Evolutionary conservation across 2,113 vertebrate species (phyloP), one percentile per base, ranked within the genome.

Genomic region (Grus americana): DNA sequence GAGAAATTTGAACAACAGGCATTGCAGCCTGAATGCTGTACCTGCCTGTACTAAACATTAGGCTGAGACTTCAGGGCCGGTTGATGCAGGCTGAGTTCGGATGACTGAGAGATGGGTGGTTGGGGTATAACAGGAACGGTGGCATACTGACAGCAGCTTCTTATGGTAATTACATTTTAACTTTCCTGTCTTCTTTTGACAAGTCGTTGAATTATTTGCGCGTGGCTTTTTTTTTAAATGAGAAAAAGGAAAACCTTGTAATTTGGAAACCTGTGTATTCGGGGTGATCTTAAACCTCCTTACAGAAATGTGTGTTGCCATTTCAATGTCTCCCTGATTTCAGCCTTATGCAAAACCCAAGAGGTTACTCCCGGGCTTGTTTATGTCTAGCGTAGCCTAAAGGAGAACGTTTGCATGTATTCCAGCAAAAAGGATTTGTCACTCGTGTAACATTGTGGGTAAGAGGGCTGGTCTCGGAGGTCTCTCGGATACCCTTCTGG

Each of bases 401-500:
- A 73, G 32, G 23, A 76, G 36, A 26, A 11, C 6, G 29, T 23
- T 83, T 42, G 24, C 72, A 93, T 76, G 32, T 47, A 27, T 42
- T 65, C 49, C 76, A 76, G 29, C 7, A n/a, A 52, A 40, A 84
- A n/a, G 40, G 42, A 52, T 89, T 68, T 70, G 49, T 59, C 40
- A 9, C 24, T 86, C 15, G 72, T 67, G 8, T 42, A 67, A 75
- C 1, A 0, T 34, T 5, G 2, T 12, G 10, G 19, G 5, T 55
- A 38, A 85, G 54, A 58, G 34, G 20, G 47, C 23, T 76, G 58
- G 3, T 73, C 59, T 73, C 3, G 1, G 61, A 38, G 22, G 9
- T 88, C 32, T 58, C 50, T 68, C 0, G 0, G 54, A 65, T 9
- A 46, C 15, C 3, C 3, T 32, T 68, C 24, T 34, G 4, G 4